phyloP scores from a whole-genome alignment of 2,797 vertebrate genomes.

The Coreius guichenoti region DNA sequence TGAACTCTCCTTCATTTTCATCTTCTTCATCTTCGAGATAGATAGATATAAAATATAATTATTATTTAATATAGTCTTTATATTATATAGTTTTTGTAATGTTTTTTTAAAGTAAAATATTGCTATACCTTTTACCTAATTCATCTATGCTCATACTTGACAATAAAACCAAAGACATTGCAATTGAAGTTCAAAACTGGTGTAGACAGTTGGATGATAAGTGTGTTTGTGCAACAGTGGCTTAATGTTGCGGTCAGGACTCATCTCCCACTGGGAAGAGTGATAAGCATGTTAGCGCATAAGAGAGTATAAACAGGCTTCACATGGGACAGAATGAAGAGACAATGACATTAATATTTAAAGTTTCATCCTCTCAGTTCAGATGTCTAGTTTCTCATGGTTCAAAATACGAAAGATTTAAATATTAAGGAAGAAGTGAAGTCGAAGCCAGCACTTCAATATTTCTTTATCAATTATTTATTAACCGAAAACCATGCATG shows the following conservation, averaged over 20 bases:
- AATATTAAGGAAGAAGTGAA: background rate
- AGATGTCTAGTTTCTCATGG: slow-evolving; percentile 5
- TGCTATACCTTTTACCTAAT: background rate
- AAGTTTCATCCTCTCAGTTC: slow-evolving; percentile 29
- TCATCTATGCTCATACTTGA: background rate
- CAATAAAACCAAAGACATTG: background rate
- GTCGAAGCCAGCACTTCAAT: background rate
- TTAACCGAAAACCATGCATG: background rate
- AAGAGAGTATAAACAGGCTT: slow-evolving; percentile 15
- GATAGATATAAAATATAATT: background rate
- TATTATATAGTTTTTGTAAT: no score
- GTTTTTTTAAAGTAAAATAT: no score
- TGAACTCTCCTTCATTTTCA: no score
- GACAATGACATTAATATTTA: slow-evolving; percentile 20
- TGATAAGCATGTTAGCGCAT: slow-evolving; percentile 12
- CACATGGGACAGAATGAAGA: slow-evolving; percentile 19
- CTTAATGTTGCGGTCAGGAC: slow-evolving; percentile 30
- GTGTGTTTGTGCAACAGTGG: slow-evolving; percentile 13
- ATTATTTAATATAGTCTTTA: no score
- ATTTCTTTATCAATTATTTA: slow-evolving; percentile 5
- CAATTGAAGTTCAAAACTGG: background rate
- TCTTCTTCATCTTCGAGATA: no score
- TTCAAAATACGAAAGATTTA: slow-evolving; percentile 1
- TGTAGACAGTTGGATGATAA: slow-evolving; percentile 12
- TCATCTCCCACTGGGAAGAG: slow-evolving; percentile 12